Percentiles rank a stretch among this genome's conserved stretches.
Evolutionary conservation across 2,888 invertebrate species (phyloP).

Genomic region (Timema podura): DNA sequence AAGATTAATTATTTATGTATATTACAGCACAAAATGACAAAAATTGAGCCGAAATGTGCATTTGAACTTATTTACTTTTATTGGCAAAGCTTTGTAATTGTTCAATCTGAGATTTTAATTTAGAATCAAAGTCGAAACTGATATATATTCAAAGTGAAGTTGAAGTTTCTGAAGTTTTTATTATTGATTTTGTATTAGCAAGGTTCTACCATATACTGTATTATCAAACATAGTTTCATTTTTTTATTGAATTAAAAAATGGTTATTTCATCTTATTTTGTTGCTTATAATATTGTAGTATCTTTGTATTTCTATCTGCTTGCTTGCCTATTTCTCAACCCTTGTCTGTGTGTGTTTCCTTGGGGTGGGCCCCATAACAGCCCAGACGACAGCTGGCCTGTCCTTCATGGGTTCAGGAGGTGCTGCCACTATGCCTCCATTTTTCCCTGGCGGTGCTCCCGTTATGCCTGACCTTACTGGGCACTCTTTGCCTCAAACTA

Average conservation of each 20-base stretch:
- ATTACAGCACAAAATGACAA: too few species aligned
- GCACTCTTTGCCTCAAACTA: slow-evolving; percentile 22
- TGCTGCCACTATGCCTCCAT: slow-evolving; percentile 12
- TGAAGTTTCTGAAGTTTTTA: too few species aligned
- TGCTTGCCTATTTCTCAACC: background rate
- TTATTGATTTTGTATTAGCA: too few species aligned
- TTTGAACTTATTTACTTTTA: too few species aligned
- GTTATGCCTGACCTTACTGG: slow-evolving; percentile 37
- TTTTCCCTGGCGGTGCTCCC: slow-evolving; percentile 47
- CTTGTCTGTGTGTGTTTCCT: background rate
- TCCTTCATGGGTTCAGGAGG: slow-evolving; percentile 25
- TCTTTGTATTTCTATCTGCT: background rate
- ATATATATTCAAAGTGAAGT: too few species aligned
- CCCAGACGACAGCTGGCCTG: slow-evolving; percentile 26
- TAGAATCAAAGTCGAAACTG: too few species aligned
- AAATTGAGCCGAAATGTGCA: too few species aligned
- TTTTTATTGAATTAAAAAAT: background rate
- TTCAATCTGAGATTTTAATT: too few species aligned
- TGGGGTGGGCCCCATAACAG: background rate
- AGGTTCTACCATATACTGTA: too few species aligned
- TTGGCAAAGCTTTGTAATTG: too few species aligned
- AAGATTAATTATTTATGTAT: too few species aligned
- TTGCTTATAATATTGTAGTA: background rate
- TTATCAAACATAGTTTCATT: background rate
- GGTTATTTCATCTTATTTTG: background rate